These are phyloP conservation scores for Hesperia comma DNA, from an alignment of 2,888 invertebrate species.

Conservation along the genomic window DNA sequence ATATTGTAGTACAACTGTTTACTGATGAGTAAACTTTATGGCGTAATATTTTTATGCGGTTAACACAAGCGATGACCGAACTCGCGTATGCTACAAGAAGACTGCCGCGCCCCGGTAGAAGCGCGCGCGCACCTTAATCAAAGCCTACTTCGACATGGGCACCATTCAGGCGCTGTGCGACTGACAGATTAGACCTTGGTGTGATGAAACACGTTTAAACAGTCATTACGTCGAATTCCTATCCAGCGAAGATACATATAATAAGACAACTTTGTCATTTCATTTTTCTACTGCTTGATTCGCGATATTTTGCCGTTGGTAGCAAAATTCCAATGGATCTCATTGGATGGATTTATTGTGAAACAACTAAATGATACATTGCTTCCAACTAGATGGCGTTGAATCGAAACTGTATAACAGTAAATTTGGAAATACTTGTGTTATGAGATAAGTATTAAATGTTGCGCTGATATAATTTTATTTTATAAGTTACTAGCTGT, in stretches of 20 bases:
- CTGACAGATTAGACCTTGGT: constrained; percentile 73
- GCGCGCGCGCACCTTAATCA: constrained; percentile 20
- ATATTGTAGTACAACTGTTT: not conserved
- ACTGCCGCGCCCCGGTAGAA: constrained; percentile 3
- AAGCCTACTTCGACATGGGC: constrained; percentile 6
- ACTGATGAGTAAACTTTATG: not conserved
- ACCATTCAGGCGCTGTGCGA: constrained; percentile 36
- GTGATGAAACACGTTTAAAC: constrained; percentile 20
- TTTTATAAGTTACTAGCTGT: too few relatives aligned
- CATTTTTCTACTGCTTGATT: not conserved
- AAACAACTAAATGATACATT: not conserved
- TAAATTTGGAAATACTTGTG: too few relatives aligned
- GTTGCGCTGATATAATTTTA: too few relatives aligned
- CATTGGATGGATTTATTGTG: too few relatives aligned
- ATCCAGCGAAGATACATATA: too few relatives aligned
- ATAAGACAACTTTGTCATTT: not conserved
- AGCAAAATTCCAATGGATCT: too few relatives aligned
- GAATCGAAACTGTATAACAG: not conserved
- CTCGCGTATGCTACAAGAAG: not conserved
- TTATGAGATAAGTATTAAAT: too few relatives aligned
- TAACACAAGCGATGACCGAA: constrained; percentile 15
- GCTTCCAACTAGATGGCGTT: not conserved
- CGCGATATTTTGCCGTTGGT: too few relatives aligned
- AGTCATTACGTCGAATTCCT: too few relatives aligned
- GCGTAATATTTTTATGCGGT: not conserved